Evolutionary conservation across 2,797 vertebrate genomes (phyloP).

Genomic region (Acanthopagrus latus): DNA sequence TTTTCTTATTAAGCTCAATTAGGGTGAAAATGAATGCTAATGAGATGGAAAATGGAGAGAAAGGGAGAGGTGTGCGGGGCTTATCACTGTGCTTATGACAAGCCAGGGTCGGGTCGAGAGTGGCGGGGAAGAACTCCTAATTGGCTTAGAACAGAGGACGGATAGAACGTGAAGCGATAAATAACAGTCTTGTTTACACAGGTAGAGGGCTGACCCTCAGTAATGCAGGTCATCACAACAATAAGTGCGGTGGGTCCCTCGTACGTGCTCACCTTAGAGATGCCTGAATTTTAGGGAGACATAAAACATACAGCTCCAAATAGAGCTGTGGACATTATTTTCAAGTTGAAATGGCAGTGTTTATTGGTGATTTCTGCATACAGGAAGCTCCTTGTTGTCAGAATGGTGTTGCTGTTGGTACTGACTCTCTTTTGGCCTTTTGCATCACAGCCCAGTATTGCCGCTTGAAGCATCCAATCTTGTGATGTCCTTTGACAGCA

Average conservation of each 20-base stretch:
- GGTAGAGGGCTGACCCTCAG: constrained; percentile 59
- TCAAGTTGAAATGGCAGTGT: not conserved
- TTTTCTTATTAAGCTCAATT: constrained; percentile 89
- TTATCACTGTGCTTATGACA: constrained; percentile 55
- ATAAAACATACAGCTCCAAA: constrained; percentile 20
- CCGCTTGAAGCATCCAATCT: constrained; percentile 32
- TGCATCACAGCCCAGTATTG: constrained; percentile 12
- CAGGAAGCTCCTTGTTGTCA: not conserved
- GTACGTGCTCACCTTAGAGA: constrained; percentile 33
- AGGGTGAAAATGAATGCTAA: constrained; percentile 89
- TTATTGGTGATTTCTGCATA: not conserved
- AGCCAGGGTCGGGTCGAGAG: constrained; percentile 60
- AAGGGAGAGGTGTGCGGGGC: constrained; percentile 80
- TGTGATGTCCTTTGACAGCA: constrained; percentile 71
- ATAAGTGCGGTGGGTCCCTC: constrained; percentile 29
- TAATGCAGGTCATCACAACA: constrained; percentile 63
- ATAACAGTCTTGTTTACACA: constrained; percentile 79
- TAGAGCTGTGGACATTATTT: not conserved
- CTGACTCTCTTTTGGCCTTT: constrained; percentile 2
- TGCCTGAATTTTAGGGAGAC: constrained; percentile 22
- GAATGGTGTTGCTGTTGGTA: not conserved
- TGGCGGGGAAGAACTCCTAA: constrained; percentile 65
- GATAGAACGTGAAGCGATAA: constrained; percentile 67
- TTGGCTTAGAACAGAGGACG: constrained; percentile 68
- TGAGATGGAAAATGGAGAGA: constrained; percentile 87